Evolutionary conservation across 2,888 invertebrate genomes (phyloP), one percentile per base, ranked within the genome.

Genomic region (Dicyrtoma fusca): DNA sequence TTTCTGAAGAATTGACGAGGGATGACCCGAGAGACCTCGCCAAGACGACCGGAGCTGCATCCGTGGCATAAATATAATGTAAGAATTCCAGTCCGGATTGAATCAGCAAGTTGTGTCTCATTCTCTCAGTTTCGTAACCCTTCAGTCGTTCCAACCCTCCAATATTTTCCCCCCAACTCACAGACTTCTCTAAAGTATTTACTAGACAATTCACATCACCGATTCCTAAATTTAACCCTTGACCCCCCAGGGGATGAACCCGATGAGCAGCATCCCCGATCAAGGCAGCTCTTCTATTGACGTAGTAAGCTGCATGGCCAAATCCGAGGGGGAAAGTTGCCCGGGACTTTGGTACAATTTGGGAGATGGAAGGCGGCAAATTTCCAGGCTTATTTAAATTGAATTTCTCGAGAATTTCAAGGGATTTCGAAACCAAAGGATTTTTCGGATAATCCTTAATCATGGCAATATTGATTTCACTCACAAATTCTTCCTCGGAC

Each of bases 161-260:
- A 64, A 95, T 84, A 81, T 89, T 88, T 68, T 88, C 87, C 1
- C 98, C 98, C 72, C 88, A 85, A 81, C 89, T 88, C 0, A 89
- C 85, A 0, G 91, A 89, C 23, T 91, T 87, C 0, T 90, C 87
- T 17, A 99, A 84, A 14, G 89, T 83, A 62, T 89, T 85, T 0
- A 89, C 88, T n/a, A 99, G 86, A 77, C 88, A 88, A 42, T 87
- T 85, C 0, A 96, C 90, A 85, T 99, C 99, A 8, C 95, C 94
- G 83, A 98, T 96, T 1, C 99, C 99, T 57, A 99, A 86, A 86
- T 99, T 99, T 0, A 97, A 95, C 8, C 99, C 99, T 85, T 97
- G 97, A 0, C 98, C 98, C 47, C 98, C 98, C 78, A 99, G 84
- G 0, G 98, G 98, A 85, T 99, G 98, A 21, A 98, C 88, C 77